Percentiles rank a stretch among this genome's conserved stretches.
These are phyloP conservation scores for Drosophila recens DNA, from an alignment of 2,888 invertebrate species.

Conservation along the genomic window DNA sequence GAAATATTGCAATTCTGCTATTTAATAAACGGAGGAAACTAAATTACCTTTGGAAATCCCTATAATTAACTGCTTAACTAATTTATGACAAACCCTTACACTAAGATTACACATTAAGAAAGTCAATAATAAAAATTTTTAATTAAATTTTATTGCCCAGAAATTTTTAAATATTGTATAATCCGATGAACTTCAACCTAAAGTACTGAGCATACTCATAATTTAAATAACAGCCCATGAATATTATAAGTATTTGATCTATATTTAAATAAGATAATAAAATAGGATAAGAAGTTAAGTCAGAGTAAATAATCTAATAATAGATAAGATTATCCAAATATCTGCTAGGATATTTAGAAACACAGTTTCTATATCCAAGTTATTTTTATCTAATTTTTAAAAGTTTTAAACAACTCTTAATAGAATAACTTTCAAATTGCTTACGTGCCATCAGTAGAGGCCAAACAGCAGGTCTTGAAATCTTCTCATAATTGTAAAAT, in stretches of 20 bases:
- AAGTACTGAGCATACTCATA: background rate
- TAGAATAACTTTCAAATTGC: constrained; percentile 14
- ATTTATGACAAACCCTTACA: background rate
- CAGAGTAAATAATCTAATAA: too few relatives aligned
- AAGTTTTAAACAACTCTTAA: background rate
- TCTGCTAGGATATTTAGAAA: background rate
- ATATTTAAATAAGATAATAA: too few relatives aligned
- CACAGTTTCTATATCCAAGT: background rate
- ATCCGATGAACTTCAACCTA: background rate
- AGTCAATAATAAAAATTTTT: background rate
- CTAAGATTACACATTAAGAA: background rate
- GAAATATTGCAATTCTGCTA: background rate
- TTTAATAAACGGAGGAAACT: constrained; percentile 1
- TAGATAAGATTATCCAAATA: too few relatives aligned
- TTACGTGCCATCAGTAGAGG: constrained; percentile 40
- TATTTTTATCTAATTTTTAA: constrained; percentile 6
- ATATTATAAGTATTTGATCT: too few relatives aligned
- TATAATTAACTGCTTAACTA: background rate
- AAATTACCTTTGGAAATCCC: background rate
- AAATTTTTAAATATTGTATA: background rate
- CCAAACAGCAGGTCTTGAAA: constrained; percentile 29
- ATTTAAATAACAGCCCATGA: too few relatives aligned
- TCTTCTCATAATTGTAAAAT: constrained; percentile 27
- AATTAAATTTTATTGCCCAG: background rate
- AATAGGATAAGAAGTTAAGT: too few relatives aligned